A percentile compares a stretch with the other conserved stretches of the same genome.
These are phyloP conservation scores for Corvus hawaiiensis DNA, from an alignment of 2,113 vertebrate genomes.

Conservation along the genomic window DNA sequence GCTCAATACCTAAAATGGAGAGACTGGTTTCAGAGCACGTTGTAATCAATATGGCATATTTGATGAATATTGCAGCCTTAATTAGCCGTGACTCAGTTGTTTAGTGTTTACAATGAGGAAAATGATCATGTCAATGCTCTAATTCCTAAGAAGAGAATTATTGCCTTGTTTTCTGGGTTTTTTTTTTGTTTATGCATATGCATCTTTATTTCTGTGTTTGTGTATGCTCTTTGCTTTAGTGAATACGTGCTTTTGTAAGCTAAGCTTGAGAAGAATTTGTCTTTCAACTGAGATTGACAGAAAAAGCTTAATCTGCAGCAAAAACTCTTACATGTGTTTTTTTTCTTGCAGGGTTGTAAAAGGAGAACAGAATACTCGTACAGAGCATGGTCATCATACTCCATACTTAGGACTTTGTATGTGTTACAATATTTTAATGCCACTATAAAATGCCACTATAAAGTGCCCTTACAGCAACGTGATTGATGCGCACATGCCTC, in stretches of 20 bases:
- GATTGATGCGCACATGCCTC: background rate
- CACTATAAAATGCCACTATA: background rate
- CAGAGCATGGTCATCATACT: background rate
- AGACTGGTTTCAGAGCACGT: background rate
- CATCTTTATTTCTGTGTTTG: background rate
- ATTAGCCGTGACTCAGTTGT: conserved; percentile 1
- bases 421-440: background rate
- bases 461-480: background rate
- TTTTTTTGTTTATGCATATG: background rate
- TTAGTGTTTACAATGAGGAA: conserved; percentile 20
- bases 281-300: background rate
- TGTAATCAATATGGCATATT: background rate
- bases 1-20: background rate
- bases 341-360: background rate
- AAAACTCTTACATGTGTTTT: background rate
- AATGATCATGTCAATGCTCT: background rate
- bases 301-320: background rate
- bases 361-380: background rate
- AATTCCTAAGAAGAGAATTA: background rate
- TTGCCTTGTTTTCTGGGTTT: background rate
- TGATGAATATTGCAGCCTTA: conserved; percentile 1
- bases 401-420: background rate
- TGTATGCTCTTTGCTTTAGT: background rate
- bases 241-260: background rate
- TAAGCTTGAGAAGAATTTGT: background rate